phyloP scores from a whole-genome alignment of 30 jellyfish, hydroid and myxozoan genomes.

The Catostylus mosaicus region DNA sequence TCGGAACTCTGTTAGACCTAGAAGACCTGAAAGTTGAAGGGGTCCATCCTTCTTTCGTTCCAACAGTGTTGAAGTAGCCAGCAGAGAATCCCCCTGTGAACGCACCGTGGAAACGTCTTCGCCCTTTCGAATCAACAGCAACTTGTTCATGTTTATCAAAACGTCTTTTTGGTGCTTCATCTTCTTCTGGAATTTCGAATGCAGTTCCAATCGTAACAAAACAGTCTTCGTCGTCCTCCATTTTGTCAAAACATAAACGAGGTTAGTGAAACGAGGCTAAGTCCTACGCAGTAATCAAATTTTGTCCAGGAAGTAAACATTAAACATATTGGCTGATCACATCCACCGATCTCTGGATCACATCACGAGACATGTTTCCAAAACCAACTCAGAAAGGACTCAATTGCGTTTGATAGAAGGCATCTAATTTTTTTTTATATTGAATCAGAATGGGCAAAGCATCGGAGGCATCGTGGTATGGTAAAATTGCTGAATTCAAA shows the following conservation, averaged over 20 bases:
- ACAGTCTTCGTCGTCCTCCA: conserved; percentile 60
- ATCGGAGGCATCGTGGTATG: conserved; percentile 26
- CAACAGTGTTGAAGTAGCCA: conserved; percentile 95
- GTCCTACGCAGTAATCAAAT: neutral
- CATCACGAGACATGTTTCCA: too few relatives aligned
- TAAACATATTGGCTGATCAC: too few relatives aligned
- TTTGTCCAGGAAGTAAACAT: neutral
- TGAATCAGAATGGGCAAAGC: conserved; percentile 56
- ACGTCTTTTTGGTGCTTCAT: conserved; percentile 59
- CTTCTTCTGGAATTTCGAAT: conserved; percentile 86
- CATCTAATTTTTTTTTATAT: too few relatives aligned
- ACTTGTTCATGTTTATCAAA: conserved; percentile 78
- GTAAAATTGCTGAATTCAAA: conserved; percentile 45
- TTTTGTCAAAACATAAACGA: neutral
- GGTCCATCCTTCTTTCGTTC: conserved; percentile 98
- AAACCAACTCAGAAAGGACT: too few relatives aligned
- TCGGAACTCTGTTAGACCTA: conserved; percentile 61
- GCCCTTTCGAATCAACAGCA: conserved; percentile 92
- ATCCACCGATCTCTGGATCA: too few relatives aligned
- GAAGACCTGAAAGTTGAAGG: conserved; percentile 96
- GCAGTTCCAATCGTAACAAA: conserved; percentile 91
- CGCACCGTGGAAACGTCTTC: conserved; percentile 99
- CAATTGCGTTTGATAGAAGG: too few relatives aligned
- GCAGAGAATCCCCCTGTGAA: conserved; percentile 99
- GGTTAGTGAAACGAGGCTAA: neutral